Evolutionary conservation across 2,113 vertebrate species (phyloP).

Genomic region (Gavia stellata): DNA sequence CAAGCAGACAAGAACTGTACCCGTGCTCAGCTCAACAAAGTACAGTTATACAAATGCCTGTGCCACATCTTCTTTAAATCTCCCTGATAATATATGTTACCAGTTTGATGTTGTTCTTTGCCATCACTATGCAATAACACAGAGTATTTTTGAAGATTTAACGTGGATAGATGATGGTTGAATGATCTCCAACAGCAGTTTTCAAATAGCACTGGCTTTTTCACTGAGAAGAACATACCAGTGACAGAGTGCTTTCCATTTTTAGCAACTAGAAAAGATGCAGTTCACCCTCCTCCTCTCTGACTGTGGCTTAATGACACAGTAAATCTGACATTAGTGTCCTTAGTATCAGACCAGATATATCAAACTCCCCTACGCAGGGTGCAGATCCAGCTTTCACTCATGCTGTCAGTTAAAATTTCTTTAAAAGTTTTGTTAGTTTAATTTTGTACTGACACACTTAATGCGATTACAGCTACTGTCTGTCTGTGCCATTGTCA

Average conservation of each 20-base stretch:
- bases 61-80: neutral
- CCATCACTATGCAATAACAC: neutral
- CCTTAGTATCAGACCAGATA: neutral
- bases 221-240: neutral
- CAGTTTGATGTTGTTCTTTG: neutral
- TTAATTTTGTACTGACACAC: neutral
- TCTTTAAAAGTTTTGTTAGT: neutral
- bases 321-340: neutral
- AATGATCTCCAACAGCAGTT: neutral
- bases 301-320: neutral
- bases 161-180: neutral
- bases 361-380: neutral
- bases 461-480: neutral
- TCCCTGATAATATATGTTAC: neutral
- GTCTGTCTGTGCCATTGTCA: neutral
- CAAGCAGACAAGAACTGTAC: neutral
- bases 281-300: neutral
- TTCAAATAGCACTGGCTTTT: neutral
- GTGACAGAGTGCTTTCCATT: neutral
- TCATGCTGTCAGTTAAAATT: neutral
- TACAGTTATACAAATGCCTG: neutral
- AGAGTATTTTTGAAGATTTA: neutral
- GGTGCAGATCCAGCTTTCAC: neutral
- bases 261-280: neutral
- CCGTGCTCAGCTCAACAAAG: neutral